Evolutionary conservation across 2,888 invertebrate species (phyloP), one percentile per base, ranked within the genome.

Genomic region (Meloe dianella): DNA sequence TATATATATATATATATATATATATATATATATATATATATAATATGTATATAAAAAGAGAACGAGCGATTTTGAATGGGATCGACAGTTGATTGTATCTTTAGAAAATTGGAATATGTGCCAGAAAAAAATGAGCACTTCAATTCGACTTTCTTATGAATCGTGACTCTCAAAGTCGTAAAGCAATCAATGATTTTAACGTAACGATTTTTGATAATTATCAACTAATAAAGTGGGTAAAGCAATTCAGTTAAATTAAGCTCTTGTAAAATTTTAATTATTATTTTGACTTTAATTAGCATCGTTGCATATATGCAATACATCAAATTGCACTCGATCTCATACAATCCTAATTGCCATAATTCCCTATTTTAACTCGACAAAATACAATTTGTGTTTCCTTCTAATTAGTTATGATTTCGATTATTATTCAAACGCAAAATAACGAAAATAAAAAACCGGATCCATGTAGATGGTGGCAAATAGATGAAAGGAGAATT

Each of bases 221-320:
- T n/a, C n/a, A n/a, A n/a, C n/a, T n/a, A n/a, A n/a, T n/a, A n/a
- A 32, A 32, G 4, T 8, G 10, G 12, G 12, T n/a, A 41, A 17
- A 57, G 56, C 57, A 59, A 59, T 66, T 66, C 60, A 22, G 63
- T 38, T 35, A 56, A 20, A 63, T 35, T 62, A 62, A 59, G n/a
- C 62, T 62, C 60, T 65, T 65, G 35, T 62, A 54, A 71, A 75
- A 74, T 70, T 73, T 71, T 73, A 74, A 76, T 75, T 75, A 72
- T 71, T 70, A 73, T 73, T 75, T 47, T 74, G 71, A 71, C 69
- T 75, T 77, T 75, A 76, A 77, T 77, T 75, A 77, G 75, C 71
- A 73, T 72, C 71, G 5, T 69, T 75, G 73, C 73, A 74, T 73
- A 73, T 70, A 72, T 47, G 20, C 2, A 20, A 47, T 47, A 47